Base-by-base conservation (phyloP, 1,140 invertebrate species). In the Drosophila pachea region DNA sequence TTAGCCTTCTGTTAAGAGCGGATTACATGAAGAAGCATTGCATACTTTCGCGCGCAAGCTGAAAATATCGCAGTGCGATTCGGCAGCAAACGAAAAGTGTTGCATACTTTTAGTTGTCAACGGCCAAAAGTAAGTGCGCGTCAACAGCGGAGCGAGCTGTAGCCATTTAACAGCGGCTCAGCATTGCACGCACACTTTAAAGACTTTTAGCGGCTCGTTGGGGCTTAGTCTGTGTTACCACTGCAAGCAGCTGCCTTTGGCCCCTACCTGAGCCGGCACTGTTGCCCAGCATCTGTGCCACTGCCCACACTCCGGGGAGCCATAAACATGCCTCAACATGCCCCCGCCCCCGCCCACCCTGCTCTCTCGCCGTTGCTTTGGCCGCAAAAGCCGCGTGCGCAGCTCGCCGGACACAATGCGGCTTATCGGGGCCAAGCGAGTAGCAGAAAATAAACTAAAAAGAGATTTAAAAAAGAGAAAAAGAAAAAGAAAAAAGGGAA, bases 331-430 rank as follows among this genome's bases (percentile, higher is more conserved):
- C 64, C 59, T 38, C 70, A 50, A 49, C 35, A 59, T 61, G 22
- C 38, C 52, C 47, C 56, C 35, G 53, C 32, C 29, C 45, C n/a
- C n/a, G n/a, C n/a, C n/a, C n/a, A n/a, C n/a, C n/a, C n/a, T n/a
- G n/a, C n/a, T n/a, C n/a, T n/a, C 56, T 47, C 66, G 43, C 2
- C 43, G 16, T 47, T 9, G 32, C 7, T 33, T n/a, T 5, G 11
- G 60, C 76, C 79, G 68, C 79, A 84, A 84, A 84, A 84, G 79
- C 79, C 79, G 79, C 81, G 73, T 81, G 79, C 81, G 81, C 81
- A 86, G 83, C 79, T 86, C 69, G 61, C 69, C 76, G 73, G 73
- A 86, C 78, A 83, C 78, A 83, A 84, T 84, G 78, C 79, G 78
- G 79, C 79, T 84, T 84, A 84, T 84, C 79, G 81, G 81, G 73